Percentiles rank a stretch among this genome's conserved stretches.
Conservation (phyloP, 2,888 invertebrate genomes). For the Conistra vaccinii region DNA sequence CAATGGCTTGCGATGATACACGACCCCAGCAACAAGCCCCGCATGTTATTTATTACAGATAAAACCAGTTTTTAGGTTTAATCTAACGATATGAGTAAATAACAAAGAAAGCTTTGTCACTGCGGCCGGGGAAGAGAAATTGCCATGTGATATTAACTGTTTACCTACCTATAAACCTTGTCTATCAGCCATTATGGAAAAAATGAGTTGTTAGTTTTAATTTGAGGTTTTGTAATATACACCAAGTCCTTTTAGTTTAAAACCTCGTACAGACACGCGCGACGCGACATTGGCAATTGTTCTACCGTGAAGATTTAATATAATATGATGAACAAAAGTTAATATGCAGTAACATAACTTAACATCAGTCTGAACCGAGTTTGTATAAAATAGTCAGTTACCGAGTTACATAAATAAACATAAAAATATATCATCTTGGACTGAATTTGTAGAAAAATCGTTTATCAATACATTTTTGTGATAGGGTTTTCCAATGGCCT, state of each 20-base stretch:
- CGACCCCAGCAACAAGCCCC: conserved; percentile 53
- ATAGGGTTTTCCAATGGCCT: too few relatives aligned
- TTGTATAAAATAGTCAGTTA: too few relatives aligned
- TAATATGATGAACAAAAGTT: too few relatives aligned
- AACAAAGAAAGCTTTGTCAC: conserved; percentile 36
- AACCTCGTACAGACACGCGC: too few relatives aligned
- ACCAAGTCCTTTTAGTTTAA: neutral
- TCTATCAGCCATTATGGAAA: neutral
- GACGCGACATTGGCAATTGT: too few relatives aligned
- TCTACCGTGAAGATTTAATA: too few relatives aligned
- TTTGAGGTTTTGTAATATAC: neutral
- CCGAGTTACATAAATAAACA: too few relatives aligned
- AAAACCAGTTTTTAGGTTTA: conserved; percentile 56
- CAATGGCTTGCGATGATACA: conserved; percentile 63
- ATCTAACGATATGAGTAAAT: conserved; percentile 54
- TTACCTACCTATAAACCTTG: conserved; percentile 3
- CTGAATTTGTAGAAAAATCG: too few relatives aligned
- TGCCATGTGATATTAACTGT: neutral
- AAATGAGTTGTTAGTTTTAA: neutral
- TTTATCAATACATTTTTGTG: too few relatives aligned
- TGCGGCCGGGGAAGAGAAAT: conserved; percentile 12
- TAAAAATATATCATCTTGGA: too few relatives aligned
- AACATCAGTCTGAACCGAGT: too few relatives aligned
- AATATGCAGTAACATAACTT: too few relatives aligned
- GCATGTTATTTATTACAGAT: conserved; percentile 59